Evolutionary conservation across 2,113 vertebrate species (phyloP), one percentile per base, ranked within the genome.

Genomic region (Chaetodon trifascialis): DNA sequence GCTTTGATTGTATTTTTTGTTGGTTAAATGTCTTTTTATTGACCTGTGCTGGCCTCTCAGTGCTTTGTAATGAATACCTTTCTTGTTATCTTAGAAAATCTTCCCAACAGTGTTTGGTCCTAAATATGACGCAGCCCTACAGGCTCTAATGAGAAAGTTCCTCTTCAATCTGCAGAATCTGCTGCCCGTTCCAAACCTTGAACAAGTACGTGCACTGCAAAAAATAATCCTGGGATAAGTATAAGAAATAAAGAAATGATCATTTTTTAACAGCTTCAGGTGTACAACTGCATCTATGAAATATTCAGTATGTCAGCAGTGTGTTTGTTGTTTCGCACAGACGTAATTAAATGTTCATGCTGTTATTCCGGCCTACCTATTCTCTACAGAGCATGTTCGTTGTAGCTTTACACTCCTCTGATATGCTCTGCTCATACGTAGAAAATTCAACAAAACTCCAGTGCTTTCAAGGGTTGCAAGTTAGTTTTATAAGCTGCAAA

Each of bases 81-180:
- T 46, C 23, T 46, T 11, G 62, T 56, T 83, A 19, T 54, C 46
- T 17, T 47, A 95, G 94, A 90, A 88, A 63, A 77, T 79, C 11
- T 92, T 93, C 36, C 78, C 92, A 62, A 74, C 79, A 15, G 90
- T 94, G 25, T 95, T 95, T 55, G 94, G 94, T 15, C 90, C 92
- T 44, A 38, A 77, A n/a, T 95, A 94, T 52, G 38, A 95, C 75
- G 59, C 17, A 7, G 90, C 86, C 11, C 78, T 95, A 25, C 90
- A 95, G 75, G 81, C 87, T 65, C 88, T 95, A 7, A 86, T 95
- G 62, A 94, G 86, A 55, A 93, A 95, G 71, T 95, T 93, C 34
- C 51, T 95, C 75, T 73, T 79, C 76, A 92, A 89, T 38, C 55
- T 95, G 63, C 94, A 95, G 59, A 72, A 82, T 62, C 58, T 86